A percentile compares a stretch with the other conserved stretches of the same genome.
Evolutionary conservation across 37 sponge, comb jelly and placozoan genomes (phyloP).

Genomic region (Cladorhizidae sp.): DNA sequence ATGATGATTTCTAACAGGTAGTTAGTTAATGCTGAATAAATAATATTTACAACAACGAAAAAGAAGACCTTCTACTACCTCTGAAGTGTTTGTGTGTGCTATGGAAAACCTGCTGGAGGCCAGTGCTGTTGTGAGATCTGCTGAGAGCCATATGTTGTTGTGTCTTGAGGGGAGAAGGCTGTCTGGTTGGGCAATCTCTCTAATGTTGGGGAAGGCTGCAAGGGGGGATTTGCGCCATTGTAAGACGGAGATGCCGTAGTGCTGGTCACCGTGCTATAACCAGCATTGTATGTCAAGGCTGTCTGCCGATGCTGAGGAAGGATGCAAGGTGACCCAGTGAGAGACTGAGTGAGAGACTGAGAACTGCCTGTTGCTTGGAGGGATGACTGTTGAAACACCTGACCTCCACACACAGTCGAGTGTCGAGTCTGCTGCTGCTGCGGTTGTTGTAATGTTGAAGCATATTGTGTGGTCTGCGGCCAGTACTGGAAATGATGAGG

Average conservation of each 20-base stretch:
- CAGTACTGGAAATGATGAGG: conserved; percentile 32
- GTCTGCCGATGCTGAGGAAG: background rate
- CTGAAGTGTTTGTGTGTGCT: conserved; percentile 15
- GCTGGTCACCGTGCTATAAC: background rate
- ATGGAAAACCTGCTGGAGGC: conserved; percentile 18
- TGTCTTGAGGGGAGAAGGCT: background rate
- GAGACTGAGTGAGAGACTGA: background rate
- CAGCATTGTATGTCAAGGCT: background rate
- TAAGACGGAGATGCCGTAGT: background rate
- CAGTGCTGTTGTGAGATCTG: conserved; percentile 19
- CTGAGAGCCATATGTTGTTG: conserved; percentile 1
- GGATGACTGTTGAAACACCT: conserved; percentile 5
- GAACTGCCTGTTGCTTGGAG: background rate
- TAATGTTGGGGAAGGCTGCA: background rate
- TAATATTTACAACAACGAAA: too few species aligned
- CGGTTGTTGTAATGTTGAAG: conserved; percentile 4
- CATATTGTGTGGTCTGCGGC: conserved; percentile 7
- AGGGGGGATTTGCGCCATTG: background rate
- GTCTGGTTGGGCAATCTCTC: conserved; percentile 18
- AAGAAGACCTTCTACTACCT: too few species aligned
- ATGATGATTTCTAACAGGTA: too few species aligned
- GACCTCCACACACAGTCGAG: conserved; percentile 9
- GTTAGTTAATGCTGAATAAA: too few species aligned
- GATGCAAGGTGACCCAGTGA: background rate
- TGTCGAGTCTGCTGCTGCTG: too few species aligned